Conservation (phyloP, 1,140 invertebrate genomes). For the Berghia stephanieae region DNA sequence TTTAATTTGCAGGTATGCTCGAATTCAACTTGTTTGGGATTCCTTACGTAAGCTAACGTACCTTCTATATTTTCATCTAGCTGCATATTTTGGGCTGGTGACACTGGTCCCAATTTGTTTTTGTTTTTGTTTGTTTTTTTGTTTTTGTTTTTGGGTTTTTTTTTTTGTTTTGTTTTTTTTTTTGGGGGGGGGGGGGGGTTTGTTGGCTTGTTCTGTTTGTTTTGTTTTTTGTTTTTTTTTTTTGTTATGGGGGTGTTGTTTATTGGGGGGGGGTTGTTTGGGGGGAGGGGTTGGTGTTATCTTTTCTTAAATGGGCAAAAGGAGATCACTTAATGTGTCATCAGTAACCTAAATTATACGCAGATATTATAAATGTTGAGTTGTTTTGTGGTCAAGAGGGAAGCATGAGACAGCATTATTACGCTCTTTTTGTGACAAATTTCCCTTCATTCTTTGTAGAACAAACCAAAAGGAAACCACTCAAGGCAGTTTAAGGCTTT, state of each 20-base stretch:
- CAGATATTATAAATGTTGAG: neutral
- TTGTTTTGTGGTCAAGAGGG: neutral
- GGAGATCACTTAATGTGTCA: neutral
- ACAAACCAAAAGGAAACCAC: too few relatives aligned
- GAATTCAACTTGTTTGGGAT: conserved; percentile 68
- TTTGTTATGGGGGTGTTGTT: neutral
- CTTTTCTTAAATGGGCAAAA: neutral
- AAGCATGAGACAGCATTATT: neutral
- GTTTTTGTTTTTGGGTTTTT: neutral
- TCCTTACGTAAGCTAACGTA: conserved; percentile 57
- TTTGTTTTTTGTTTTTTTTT: neutral
- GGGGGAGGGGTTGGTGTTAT: too few relatives aligned
- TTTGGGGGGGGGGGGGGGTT: neutral
- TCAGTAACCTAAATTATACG: too few relatives aligned
- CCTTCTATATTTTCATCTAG: neutral
- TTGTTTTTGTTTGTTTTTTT: neutral
- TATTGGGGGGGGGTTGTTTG: too few relatives aligned
- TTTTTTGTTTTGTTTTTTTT: neutral
- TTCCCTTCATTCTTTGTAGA: too few relatives aligned
- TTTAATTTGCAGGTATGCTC: conserved; percentile 53
- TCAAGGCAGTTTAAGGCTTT: too few relatives aligned
- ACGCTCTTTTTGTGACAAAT: neutral
- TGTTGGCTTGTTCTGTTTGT: neutral
- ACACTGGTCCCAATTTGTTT: neutral
- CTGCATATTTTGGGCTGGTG: neutral